Percentiles rank a stretch among this genome's conserved stretches.
Conservation (phyloP, 2,797 vertebrate genomes). For the Discoglossus pictus region DNA sequence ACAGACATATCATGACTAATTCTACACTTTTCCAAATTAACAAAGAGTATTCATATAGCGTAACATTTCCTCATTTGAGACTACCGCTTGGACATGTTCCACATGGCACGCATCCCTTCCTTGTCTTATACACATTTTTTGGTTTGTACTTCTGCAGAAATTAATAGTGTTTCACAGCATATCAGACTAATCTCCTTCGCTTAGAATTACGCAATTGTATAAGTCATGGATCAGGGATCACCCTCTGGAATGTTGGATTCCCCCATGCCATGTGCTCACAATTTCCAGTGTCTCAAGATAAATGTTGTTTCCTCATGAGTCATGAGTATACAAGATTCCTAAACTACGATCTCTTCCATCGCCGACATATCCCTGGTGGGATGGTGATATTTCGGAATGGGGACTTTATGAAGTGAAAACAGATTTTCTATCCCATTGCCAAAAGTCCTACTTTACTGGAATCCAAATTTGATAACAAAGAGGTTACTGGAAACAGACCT, state of each 20-base stretch:
- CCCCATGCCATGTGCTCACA: slow-evolving; percentile 3
- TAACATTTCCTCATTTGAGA: slow-evolving; percentile 36
- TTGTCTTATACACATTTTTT: slow-evolving; percentile 21
- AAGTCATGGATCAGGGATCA: slow-evolving; percentile 20
- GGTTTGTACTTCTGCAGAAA: slow-evolving; percentile 1
- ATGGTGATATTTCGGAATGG: slow-evolving; percentile 17
- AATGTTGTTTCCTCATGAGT: too few species aligned
- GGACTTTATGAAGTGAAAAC: slow-evolving; percentile 27
- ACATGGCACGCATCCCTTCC: slow-evolving; percentile 26
- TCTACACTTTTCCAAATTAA: slow-evolving; percentile 9
- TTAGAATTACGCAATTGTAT: slow-evolving; percentile 10
- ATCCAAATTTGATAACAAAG: slow-evolving; percentile 13
- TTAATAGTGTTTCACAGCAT: slow-evolving; percentile 10
- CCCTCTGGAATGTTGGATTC: slow-evolving; percentile 38
- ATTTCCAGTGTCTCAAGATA: slow-evolving; percentile 16
- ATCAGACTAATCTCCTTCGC: slow-evolving; percentile 25
- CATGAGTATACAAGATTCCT: too few species aligned
- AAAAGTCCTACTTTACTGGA: slow-evolving; percentile 38
- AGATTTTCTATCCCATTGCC: slow-evolving; percentile 18
- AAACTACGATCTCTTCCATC: too few species aligned
- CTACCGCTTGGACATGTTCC: slow-evolving; percentile 2
- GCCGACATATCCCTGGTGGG: too few species aligned
- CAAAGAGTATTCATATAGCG: slow-evolving; percentile 27
- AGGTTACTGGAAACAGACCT: slow-evolving; percentile 35
- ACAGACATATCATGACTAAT: slow-evolving; percentile 17